Evolutionary conservation across 1,140 invertebrate genomes (phyloP), one percentile per base, ranked within the genome.

Genomic region (Plutomurus gul): DNA sequence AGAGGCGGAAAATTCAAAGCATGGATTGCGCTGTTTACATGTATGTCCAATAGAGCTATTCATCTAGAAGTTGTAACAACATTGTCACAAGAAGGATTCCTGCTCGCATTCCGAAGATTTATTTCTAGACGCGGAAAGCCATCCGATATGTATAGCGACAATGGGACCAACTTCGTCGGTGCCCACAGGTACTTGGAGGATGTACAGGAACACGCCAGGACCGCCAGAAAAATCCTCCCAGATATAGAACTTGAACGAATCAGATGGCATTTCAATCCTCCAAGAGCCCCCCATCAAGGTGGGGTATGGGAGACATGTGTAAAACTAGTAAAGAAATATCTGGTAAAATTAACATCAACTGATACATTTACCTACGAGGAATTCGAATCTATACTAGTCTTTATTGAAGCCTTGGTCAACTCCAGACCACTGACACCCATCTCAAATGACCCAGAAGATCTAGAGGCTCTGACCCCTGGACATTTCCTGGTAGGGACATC

Each of bases 321-420:
- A 0, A 83, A 83, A 65, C 74, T 79, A 0, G 82, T 84, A 25
- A 84, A 85, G 73, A 80, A 56, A 16, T 78, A 83, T 49, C 74
- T 85, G 16, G 85, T 70, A 81, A 79, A 20, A 4, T 18, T 78
- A 33, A n/a, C 73, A 0, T 43, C 39, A 20, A 33, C 16, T 18
- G 4, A 47, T 18, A 4, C 18, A 1, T 75, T 76, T 25, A 81
- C 76, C 7, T 85, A 70, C 40, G 85, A 86, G 78, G 78, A 84
- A 80, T 83, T 85, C 16, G 20, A 82, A 18, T 85, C 85, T 1
- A 30, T 85, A 5, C n/a, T 85, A 8, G 75, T 43, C 10, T 77
- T 84, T 40, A 82, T 85, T 22, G 84, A 85, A 76, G 81, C 79
- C 11, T 77, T 84, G 18, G 43, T 86, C 18, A 86, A 86, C n/a